A percentile compares a stretch with the other conserved stretches of the same genome.
Conservation (phyloP, 1,140 invertebrate species). For the Neuroterus valhalla region DNA sequence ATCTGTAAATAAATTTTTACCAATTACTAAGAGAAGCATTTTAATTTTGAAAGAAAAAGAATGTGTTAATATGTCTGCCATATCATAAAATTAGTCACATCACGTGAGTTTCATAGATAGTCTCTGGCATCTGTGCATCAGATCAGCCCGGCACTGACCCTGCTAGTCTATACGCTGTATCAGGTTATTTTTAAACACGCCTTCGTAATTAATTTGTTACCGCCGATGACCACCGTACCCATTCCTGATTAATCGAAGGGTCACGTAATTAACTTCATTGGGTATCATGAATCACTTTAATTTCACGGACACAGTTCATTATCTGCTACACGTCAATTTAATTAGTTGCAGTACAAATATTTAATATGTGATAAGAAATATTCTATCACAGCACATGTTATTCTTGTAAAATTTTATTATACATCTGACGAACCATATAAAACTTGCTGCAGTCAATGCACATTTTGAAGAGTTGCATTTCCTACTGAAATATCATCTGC, state of each 20-base stretch:
- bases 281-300: constrained; percentile 20
- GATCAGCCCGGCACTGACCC: background rate
- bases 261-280: constrained; percentile 15
- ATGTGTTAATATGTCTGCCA: too few relatives aligned
- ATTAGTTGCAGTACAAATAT: constrained; percentile 18
- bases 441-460: constrained; percentile 33
- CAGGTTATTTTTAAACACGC: constrained; percentile 21
- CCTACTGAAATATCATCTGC: constrained; percentile 54
- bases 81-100: too few relatives aligned
- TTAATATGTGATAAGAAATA: constrained; percentile 24
- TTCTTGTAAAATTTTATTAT: constrained; percentile 40
- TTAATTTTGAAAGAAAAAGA: too few relatives aligned
- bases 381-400: constrained; percentile 15
- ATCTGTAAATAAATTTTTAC: too few relatives aligned
- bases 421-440: too few relatives aligned
- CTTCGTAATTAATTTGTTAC: constrained; percentile 27
- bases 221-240: constrained; percentile 4
- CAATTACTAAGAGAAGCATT: too few relatives aligned
- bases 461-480: constrained; percentile 48
- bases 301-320: background rate
- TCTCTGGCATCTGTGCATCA: too few relatives aligned
- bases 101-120: too few relatives aligned
- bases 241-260: constrained; percentile 18
- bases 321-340: constrained; percentile 4
- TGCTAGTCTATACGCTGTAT: background rate